A percentile compares a stretch with the other conserved stretches of the same genome.
These are phyloP conservation scores for Tipula vernalis DNA, from an alignment of 2,888 invertebrate species.

Conservation along the genomic window DNA sequence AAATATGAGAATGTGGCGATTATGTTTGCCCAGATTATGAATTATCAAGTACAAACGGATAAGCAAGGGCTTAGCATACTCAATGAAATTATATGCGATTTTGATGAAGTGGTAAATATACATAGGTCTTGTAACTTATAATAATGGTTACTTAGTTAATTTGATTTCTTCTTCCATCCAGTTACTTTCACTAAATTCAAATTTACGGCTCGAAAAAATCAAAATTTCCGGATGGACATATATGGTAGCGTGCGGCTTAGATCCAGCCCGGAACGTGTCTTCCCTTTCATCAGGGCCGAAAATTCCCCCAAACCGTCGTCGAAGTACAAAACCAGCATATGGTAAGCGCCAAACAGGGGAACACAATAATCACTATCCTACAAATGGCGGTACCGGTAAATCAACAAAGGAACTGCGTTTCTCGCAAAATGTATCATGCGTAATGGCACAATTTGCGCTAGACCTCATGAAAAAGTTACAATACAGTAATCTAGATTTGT, in stretches of 20 bases:
- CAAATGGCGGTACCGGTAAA: constrained; percentile 21
- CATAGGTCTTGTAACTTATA: too few relatives aligned
- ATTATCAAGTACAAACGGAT: constrained; percentile 56
- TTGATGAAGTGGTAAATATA: constrained; percentile 64
- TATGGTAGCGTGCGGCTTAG: constrained; percentile 92
- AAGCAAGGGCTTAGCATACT: constrained; percentile 56
- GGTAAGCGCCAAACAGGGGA: background rate
- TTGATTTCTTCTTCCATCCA: constrained; percentile 25
- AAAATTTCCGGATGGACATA: constrained; percentile 95
- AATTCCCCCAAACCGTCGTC: constrained; percentile 27
- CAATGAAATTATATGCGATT: constrained; percentile 86
- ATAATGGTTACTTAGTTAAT: too few relatives aligned
- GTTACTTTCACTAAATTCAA: constrained; percentile 42
- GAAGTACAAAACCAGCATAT: constrained; percentile 18
- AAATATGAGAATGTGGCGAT: constrained; percentile 82
- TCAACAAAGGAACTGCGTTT: constrained; percentile 22
- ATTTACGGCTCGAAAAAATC: constrained; percentile 80
- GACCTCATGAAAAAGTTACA: constrained; percentile 55
- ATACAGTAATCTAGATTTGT: constrained; percentile 44
- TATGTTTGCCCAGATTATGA: constrained; percentile 90
- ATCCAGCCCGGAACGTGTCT: constrained; percentile 54
- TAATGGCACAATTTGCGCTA: constrained; percentile 59
- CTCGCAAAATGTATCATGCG: constrained; percentile 38
- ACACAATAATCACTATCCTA: background rate
- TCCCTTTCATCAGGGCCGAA: constrained; percentile 18